Evolutionary conservation across 2,113 vertebrate genomes (phyloP), one percentile per base, ranked within the genome.

Genomic region (Etheostoma cragini): DNA sequence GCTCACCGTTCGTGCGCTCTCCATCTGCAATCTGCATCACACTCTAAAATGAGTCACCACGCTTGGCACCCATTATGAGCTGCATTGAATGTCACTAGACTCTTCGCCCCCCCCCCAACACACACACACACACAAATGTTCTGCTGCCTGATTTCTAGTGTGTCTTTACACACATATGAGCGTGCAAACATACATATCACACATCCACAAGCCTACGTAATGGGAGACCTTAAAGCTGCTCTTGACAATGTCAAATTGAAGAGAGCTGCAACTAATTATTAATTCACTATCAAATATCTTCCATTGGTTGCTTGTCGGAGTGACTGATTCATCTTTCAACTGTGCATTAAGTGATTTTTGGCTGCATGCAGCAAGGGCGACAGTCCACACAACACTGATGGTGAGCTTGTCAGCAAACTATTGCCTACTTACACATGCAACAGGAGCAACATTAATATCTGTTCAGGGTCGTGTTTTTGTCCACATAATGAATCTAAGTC

Each of bases 11-110:
- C 14, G 17, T 53, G 38, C 2, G 38, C 58, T 54, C 62, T 78
- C 68, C 64, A 58, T 83, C 73, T 38, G 72, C 70, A 77, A 62
- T 75, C 81, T 64, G 85, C 52, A 84, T 74, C 35, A 16, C 69
- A 6, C 76, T 78, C 69, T 54, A 64, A 84, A 79, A 80, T 83
- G 85, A 89, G 69, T 88, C 78, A 81, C 83, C 76, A 80, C 79
- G 69, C 71, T 81, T 75, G 19, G 4, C 79, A 61, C n/a, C 22
- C 81, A 72, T 19, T 58, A 19, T 62, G 76, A 81, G 81, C 63
- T 80, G 49, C 46, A 75, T 76, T 70, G 71, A 78, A 82, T 80
- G 76, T 56, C 64, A 65, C 77, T 8, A 26, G 52, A 58, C 67
- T 47, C 78, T 47, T 62, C n/a, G n/a, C n/a, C n/a, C n/a, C n/a